These are phyloP conservation scores for Taurulus bubalis DNA, from an alignment of 2,113 vertebrate species.

Conservation along the genomic window DNA sequence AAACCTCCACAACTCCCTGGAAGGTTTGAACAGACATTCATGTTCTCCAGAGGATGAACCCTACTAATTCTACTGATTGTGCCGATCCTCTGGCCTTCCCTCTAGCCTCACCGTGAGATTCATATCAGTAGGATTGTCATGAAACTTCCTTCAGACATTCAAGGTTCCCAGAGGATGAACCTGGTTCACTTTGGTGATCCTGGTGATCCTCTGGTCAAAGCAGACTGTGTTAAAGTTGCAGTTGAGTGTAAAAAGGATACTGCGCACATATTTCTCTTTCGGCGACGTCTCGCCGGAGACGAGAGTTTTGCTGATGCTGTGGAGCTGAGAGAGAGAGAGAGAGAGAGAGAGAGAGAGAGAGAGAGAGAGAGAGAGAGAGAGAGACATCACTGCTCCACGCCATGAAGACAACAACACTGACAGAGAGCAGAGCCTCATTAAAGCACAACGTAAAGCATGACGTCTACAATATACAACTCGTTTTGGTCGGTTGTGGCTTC, in stretches of 20 bases:
- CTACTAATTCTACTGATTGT: not conserved
- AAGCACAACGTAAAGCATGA: too few relatives aligned
- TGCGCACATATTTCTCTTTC: slow-evolving; percentile 96
- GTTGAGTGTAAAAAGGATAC: slow-evolving; percentile 88
- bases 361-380: too few relatives aligned
- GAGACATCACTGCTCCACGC: not conserved
- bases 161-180: not conserved
- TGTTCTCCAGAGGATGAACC: not conserved
- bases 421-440: not conserved
- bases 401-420: too few relatives aligned
- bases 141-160: not conserved
- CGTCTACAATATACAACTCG: too few relatives aligned
- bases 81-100: not conserved
- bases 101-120: not conserved
- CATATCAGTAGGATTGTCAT: not conserved
- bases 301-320: slow-evolving; percentile 95
- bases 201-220: not conserved
- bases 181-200: not conserved
- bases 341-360: too few relatives aligned
- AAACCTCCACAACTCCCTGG: too few relatives aligned
- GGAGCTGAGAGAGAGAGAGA: too few relatives aligned
- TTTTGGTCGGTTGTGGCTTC: too few relatives aligned
- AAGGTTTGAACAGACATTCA: not conserved
- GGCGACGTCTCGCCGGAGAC: slow-evolving; percentile 89
- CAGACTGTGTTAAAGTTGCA: too few relatives aligned